Conservation (phyloP, 2,797 vertebrate species). For the Lutjanus argentimaculatus region DNA sequence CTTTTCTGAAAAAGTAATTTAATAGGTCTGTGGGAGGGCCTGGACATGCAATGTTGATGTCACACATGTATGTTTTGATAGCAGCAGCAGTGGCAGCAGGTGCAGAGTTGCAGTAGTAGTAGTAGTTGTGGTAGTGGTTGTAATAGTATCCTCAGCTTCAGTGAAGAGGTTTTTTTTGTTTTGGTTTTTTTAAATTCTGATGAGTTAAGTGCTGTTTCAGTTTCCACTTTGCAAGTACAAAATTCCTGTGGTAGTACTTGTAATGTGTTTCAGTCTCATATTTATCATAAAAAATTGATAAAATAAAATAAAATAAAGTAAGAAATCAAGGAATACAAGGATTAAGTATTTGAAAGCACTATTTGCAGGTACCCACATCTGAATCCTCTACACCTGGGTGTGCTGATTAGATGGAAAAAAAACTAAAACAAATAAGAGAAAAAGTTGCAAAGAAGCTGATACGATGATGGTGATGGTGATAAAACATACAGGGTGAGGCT, state of each 20-base stretch:
- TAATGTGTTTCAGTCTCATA: slow-evolving; percentile 9
- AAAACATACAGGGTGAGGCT: slow-evolving; percentile 26
- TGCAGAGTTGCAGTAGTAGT: not conserved
- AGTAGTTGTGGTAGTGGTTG: not conserved
- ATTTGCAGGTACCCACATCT: not conserved
- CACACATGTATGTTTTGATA: not conserved
- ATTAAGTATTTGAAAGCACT: slow-evolving; percentile 10
- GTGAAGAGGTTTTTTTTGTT: not conserved
- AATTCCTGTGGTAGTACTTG: slow-evolving; percentile 20
- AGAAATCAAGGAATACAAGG: not conserved
- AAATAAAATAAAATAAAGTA: not conserved
- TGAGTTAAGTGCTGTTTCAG: not conserved
- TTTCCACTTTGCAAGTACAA: slow-evolving; percentile 5
- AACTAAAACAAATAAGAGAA: not conserved
- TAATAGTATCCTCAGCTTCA: not conserved
- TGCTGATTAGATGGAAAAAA: slow-evolving; percentile 8
- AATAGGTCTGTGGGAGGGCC: not conserved
- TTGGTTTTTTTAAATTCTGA: no score
- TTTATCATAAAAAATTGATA: not conserved
- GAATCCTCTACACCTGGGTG: slow-evolving; percentile 23
- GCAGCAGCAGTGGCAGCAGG: not conserved
- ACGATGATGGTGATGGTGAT: not conserved
- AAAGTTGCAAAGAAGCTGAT: slow-evolving; percentile 19
- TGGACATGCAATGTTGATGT: not conserved
- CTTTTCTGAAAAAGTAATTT: no score